phyloP scores from a whole-genome alignment of 2,797 vertebrate genomes.

The Coregonus sp. region DNA sequence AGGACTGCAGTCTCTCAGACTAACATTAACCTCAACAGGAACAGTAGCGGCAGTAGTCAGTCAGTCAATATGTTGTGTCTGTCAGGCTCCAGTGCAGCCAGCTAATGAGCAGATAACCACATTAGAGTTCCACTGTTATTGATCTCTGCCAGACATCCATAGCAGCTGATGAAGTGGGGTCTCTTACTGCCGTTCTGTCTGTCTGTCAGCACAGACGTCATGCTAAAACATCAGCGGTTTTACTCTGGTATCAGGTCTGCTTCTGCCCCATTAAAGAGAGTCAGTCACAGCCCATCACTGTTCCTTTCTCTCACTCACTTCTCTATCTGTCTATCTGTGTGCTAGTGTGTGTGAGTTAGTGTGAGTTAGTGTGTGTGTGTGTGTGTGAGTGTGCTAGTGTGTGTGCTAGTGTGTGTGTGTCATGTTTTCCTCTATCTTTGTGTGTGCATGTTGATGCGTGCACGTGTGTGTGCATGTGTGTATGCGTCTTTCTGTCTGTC shows the following conservation, averaged over 20 bases:
- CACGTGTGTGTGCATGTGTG: not conserved
- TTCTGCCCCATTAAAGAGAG: conserved; percentile 1
- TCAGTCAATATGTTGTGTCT: conserved; percentile 17
- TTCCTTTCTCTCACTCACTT: not conserved
- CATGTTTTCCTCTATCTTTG: not conserved
- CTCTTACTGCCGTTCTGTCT: conserved; percentile 18
- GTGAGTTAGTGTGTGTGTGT: not conserved
- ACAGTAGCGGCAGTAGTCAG: not conserved
- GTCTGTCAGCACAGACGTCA: conserved; percentile 20
- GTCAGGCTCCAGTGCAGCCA: conserved; percentile 23
- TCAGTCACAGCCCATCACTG: not conserved
- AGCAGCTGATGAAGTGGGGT: conserved; percentile 26
- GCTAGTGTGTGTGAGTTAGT: no score
- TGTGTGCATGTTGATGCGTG: not conserved
- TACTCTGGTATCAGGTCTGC: not conserved
- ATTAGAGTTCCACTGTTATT: conserved; percentile 43
- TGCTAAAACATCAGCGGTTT: not conserved
- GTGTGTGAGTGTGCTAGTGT: not conserved
- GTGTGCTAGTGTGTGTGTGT: not conserved
- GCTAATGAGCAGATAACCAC: conserved; percentile 45
- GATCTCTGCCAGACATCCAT: conserved; percentile 22
- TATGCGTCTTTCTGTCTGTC: no score
- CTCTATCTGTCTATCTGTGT: no score
- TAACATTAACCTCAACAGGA: not conserved
- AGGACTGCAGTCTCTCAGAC: not conserved